Base-by-base conservation (phyloP, 2,797 vertebrate genomes). In the Gallinago stenura region DNA sequence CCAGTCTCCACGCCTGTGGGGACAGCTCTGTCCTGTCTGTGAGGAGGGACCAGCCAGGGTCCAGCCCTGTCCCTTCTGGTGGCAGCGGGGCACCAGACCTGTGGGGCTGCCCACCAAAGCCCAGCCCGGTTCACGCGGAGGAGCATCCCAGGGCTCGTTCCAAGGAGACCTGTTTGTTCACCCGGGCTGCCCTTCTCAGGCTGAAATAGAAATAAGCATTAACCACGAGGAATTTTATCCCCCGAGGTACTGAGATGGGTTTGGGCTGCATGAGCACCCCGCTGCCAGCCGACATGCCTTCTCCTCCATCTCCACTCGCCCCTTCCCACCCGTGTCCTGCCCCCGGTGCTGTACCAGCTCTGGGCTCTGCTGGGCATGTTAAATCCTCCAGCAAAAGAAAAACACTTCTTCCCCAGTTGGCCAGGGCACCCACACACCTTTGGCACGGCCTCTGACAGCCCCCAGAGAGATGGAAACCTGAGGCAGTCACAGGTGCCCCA, bases 1-100 rank as follows among this genome's bases (percentile, higher is more conserved):
- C 69, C 85, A 69, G 43, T 80, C 83, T 71, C 53, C 45, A 5
- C 19, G 58, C 51, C 35, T 71, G 30, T 2, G 11, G 50, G 75
- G 56, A 26, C 68, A 82, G 43, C 35, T 72, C 45, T 61, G 39
- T 62, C 76, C 3, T 15, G 45, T 12, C 83, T 89, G 2, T 35
- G 72, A 78, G 51, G 69, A 86, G 85, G 54, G 24, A 61, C 37
- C 37, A 39, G 37, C 37, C 37, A 39, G 37, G 37, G 37, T 12
- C 37, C 60, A 58, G 79, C 7, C 70, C 25, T 19, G 8, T 53
- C 66, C 45, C 60, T 72, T 78, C 25, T 46, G 73, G 58, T 90
- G 93, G 78, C 62, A 21, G 83, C 6, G 62, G 82, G 95, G 93
- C 96, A 96, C n/a, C 43, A 62, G 73, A 93, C 88, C 94, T 84